Conservation (phyloP, 2,113 vertebrate species). For the Lepisosteus osseus region DNA sequence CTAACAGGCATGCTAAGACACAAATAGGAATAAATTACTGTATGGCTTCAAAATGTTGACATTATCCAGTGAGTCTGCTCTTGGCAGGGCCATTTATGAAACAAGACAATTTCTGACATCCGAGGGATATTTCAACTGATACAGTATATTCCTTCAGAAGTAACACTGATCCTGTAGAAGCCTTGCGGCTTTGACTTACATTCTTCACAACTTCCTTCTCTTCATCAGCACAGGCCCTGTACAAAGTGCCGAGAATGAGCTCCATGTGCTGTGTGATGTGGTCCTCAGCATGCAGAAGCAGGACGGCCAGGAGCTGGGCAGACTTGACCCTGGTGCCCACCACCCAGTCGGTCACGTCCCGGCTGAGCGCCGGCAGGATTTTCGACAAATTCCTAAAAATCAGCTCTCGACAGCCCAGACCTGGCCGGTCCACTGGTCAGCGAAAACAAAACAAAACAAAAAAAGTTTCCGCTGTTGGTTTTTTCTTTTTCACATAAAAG, state of each 20-base stretch:
- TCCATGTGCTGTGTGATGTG: constrained; percentile 87
- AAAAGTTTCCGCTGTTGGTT: too few relatives aligned
- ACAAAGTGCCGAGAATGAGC: constrained; percentile 72
- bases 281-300: constrained; percentile 86
- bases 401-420: constrained; percentile 87
- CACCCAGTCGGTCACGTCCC: constrained; percentile 86
- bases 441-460: neutral
- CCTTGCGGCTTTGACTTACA: constrained; percentile 59
- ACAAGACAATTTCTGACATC: neutral
- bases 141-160: neutral
- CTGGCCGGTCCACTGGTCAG: constrained; percentile 72
- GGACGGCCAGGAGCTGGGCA: constrained; percentile 72
- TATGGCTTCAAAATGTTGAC: too few relatives aligned
- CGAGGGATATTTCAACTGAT: neutral
- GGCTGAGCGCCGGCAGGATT: constrained; percentile 78
- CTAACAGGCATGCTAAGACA: neutral
- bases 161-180: neutral
- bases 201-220: constrained; percentile 72
- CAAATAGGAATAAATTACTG: neutral
- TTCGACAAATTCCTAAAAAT: constrained; percentile 84
- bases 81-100: neutral
- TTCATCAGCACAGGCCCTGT: constrained; percentile 70
- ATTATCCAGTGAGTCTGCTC: neutral
- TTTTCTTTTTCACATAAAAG: neutral
- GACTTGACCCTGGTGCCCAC: constrained; percentile 79